A percentile compares a stretch with the other conserved stretches of the same genome.
Evolutionary conservation across 1,140 invertebrate genomes (phyloP).

Genomic region (Arion vulgaris): DNA sequence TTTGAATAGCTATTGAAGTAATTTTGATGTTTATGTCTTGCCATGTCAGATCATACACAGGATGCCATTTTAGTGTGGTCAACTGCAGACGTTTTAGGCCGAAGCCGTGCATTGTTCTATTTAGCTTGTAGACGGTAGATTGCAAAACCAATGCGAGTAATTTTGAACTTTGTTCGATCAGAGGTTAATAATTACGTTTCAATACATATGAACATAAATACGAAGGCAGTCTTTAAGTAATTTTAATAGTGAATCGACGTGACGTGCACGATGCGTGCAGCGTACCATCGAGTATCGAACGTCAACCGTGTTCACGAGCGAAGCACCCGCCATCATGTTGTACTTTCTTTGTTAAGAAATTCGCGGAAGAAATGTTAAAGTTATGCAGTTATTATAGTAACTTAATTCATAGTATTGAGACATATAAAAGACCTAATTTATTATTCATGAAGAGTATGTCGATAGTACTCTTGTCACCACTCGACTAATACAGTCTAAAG

Average conservation of each 20-base stretch:
- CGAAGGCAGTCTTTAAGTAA: too few species aligned
- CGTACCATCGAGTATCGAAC: constrained; percentile 24
- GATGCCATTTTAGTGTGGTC: constrained; percentile 24
- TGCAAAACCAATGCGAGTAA: too few species aligned
- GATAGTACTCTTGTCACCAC: too few species aligned
- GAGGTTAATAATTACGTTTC: too few species aligned
- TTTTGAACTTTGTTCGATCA: background rate
- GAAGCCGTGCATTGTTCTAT: too few species aligned
- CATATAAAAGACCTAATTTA: too few species aligned
- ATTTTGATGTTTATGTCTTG: background rate
- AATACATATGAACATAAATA: too few species aligned
- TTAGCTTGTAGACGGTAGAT: background rate
- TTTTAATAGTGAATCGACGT: background rate
- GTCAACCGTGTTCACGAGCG: background rate
- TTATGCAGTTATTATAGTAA: background rate
- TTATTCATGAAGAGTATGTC: background rate
- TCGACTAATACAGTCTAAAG: too few species aligned
- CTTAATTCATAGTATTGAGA: background rate
- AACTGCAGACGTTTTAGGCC: constrained; percentile 12
- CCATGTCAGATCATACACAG: background rate
- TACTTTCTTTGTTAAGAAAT: background rate
- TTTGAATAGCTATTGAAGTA: background rate
- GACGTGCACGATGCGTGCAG: background rate
- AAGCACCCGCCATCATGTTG: background rate
- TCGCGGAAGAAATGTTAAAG: background rate